These are phyloP conservation scores for Colostygia pectinataria DNA, from an alignment of 2,888 invertebrate genomes.

Conservation along the genomic window DNA sequence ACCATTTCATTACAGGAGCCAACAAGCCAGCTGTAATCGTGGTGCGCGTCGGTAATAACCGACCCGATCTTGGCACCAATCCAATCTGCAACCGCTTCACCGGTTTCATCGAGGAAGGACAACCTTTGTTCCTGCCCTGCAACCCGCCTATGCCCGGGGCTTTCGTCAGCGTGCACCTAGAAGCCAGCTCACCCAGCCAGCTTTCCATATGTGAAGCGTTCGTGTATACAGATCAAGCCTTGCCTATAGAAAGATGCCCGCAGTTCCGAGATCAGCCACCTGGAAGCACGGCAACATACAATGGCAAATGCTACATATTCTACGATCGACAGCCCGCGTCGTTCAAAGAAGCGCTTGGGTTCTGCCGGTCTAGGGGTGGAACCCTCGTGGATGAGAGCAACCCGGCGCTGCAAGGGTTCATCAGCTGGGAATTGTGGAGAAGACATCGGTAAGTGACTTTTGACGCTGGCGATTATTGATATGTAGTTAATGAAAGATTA, in stretches of 20 bases:
- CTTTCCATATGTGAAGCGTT: constrained; percentile 96
- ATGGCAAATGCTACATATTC: constrained; percentile 97
- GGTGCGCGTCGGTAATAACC: constrained; percentile 95
- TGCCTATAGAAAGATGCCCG: constrained; percentile 95
- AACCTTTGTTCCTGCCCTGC: constrained; percentile 95
- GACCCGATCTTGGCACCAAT: constrained; percentile 95
- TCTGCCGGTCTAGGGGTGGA: constrained; percentile 92
- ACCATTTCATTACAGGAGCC: constrained; percentile 77
- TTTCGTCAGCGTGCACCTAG: constrained; percentile 95
- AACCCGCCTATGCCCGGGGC: constrained; percentile 98
- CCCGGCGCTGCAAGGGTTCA: constrained; percentile 96
- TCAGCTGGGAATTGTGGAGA: constrained; percentile 97
- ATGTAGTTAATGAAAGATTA: too few relatives aligned
- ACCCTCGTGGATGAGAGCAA: constrained; percentile 95
- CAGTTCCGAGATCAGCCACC: constrained; percentile 96
- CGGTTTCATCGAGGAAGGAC: constrained; percentile 93
- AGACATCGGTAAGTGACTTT: constrained; percentile 86
- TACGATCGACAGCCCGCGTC: constrained; percentile 92
- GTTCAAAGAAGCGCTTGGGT: constrained; percentile 90
- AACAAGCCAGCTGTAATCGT: constrained; percentile 92
- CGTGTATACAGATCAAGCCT: constrained; percentile 95
- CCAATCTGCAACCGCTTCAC: constrained; percentile 96
- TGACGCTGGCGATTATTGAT: constrained; percentile 41
- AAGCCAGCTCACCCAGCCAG: constrained; percentile 88
- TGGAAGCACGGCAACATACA: constrained; percentile 95